Evolutionary conservation across 1,140 invertebrate species (phyloP).

Genomic region (Anastatus disparis): DNA sequence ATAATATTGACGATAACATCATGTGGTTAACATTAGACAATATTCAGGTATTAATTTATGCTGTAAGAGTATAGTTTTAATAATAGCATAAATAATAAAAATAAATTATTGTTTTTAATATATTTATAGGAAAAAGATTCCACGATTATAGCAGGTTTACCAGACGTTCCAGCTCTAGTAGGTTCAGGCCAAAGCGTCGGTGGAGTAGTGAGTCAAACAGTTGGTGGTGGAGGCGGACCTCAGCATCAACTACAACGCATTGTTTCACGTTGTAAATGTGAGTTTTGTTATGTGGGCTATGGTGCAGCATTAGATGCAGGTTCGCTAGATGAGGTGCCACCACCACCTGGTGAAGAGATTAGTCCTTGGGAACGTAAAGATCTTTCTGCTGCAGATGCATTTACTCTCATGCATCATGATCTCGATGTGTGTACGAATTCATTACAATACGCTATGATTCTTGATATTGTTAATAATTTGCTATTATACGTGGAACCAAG

Average conservation of each 20-base stretch:
- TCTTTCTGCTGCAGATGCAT: constrained; percentile 89
- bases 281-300: constrained; percentile 97
- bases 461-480: constrained; percentile 98
- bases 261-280: constrained; percentile 95
- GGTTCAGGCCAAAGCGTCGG: constrained; percentile 96
- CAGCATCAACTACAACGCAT: constrained; percentile 88
- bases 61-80: neutral
- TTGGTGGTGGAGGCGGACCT: constrained; percentile 79
- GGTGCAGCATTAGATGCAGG: constrained; percentile 83
- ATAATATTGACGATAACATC: constrained; percentile 87
- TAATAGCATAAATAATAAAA: neutral
- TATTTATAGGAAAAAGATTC: constrained; percentile 77
- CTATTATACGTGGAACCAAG: constrained; percentile 96
- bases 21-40: constrained; percentile 95
- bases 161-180: constrained; percentile 89
- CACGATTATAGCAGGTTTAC: constrained; percentile 78
- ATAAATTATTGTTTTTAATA: neutral
- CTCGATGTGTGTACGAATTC: constrained; percentile 97
- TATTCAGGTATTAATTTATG: constrained; percentile 71
- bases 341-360: constrained; percentile 76
- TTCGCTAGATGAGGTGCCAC: constrained; percentile 72
- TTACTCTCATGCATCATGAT: constrained; percentile 98
- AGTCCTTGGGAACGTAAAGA: constrained; percentile 82
- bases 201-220: constrained; percentile 91
- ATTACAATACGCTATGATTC: constrained; percentile 92